Conservation (phyloP, 2,113 vertebrate species). For the Pteruthius melanotis region DNA sequence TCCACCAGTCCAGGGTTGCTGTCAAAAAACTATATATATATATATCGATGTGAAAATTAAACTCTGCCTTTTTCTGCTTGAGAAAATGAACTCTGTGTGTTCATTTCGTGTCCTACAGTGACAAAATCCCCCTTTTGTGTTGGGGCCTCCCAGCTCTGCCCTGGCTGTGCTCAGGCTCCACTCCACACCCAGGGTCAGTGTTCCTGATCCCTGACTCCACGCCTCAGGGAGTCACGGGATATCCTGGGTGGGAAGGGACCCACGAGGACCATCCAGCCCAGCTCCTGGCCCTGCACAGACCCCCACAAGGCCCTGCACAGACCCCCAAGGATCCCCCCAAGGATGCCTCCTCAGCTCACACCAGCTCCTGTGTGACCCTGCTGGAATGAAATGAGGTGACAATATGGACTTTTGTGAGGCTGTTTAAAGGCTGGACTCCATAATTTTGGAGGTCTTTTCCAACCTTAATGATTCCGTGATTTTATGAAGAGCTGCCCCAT, state of each 20-base stretch:
- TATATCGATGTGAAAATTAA: no score
- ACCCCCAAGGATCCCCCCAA: neutral
- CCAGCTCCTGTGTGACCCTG: accelerated
- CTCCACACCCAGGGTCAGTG: accelerated
- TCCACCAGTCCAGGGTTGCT: no score
- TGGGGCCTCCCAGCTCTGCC: neutral
- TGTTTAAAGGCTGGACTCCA: neutral
- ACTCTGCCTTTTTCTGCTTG: no score
- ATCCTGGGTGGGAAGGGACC: neutral
- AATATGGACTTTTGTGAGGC: neutral
- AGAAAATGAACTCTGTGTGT: no score
- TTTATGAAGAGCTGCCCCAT: neutral
- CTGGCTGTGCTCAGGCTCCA: neutral
- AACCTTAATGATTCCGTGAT: neutral
- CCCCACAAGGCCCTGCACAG: neutral
- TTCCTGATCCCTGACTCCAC: accelerated
- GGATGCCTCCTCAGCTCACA: neutral
- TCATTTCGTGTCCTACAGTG: no score
- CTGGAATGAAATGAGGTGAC: neutral
- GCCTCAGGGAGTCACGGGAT: neutral
- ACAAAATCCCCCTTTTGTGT: neutral
- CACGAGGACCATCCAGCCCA: neutral
- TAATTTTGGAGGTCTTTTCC: neutral
- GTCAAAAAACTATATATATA: no score
- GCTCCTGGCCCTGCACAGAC: neutral